A percentile compares a stretch with the other conserved stretches of the same genome.
Conservation (phyloP, 2,888 invertebrate genomes). For the Pocota personata region DNA sequence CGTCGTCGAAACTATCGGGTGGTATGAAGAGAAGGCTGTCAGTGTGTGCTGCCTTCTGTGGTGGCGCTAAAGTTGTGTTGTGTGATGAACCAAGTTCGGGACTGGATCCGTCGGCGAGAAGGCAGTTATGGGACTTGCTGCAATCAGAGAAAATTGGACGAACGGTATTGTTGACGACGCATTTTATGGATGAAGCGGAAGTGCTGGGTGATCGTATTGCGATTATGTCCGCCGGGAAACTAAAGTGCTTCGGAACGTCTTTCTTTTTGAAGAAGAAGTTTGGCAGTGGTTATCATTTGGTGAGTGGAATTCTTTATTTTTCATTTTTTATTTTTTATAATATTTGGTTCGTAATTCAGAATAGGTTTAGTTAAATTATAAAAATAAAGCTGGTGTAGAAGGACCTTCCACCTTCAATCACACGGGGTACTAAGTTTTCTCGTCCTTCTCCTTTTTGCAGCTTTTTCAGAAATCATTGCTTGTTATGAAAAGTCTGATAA, state of each 20-base stretch:
- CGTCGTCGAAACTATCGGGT: conserved; percentile 87
- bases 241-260: conserved; percentile 92
- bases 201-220: conserved; percentile 93
- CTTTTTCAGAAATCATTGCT: no score
- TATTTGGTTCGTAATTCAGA: no score
- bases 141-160: conserved; percentile 89
- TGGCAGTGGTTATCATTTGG: conserved; percentile 92
- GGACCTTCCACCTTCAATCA: no score
- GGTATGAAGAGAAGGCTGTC: conserved; percentile 91
- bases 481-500: no score
- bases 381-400: no score
- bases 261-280: conserved; percentile 92
- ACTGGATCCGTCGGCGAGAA: conserved; percentile 92
- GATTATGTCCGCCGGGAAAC: conserved; percentile 91
- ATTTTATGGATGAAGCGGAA: conserved; percentile 97
- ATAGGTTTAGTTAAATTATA: no score
- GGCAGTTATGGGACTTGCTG: conserved; percentile 93
- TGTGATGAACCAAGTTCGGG: conserved; percentile 92
- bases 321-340: no score
- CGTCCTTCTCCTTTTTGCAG: no score
- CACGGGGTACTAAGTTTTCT: no score
- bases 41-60: conserved; percentile 90
- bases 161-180: conserved; percentile 91
- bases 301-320: no score
- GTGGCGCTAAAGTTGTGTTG: conserved; percentile 88